These are phyloP conservation scores for Venustoraphidia nigricollis DNA, from an alignment of 2,888 invertebrate genomes.

Conservation along the genomic window DNA sequence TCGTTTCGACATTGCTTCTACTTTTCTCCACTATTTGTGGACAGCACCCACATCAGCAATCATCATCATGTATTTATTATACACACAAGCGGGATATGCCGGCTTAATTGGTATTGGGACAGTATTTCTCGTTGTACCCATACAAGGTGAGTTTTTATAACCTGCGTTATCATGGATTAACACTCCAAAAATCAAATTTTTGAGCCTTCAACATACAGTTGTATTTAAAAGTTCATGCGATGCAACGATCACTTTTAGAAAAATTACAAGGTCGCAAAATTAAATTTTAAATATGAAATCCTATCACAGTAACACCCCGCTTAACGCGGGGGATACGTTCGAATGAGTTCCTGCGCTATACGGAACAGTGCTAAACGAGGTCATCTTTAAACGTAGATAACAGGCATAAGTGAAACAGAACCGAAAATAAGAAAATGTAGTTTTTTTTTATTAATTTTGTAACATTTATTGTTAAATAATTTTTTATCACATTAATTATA, in stretches of 20 bases:
- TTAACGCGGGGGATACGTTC: no score
- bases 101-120: slow-evolving; percentile 64
- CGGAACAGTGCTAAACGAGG: no score
- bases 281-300: slow-evolving; percentile 3
- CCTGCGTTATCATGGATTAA: slow-evolving; percentile 19
- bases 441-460: no score
- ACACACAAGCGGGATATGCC: slow-evolving; percentile 54
- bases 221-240: no score
- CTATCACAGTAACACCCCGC: no score
- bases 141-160: slow-evolving; percentile 49
- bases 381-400: no score
- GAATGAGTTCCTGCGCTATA: no score
- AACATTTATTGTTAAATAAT: no score
- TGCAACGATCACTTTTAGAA: neutral
- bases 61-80: slow-evolving; percentile 65
- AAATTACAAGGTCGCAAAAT: slow-evolving; percentile 4
- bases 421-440: no score
- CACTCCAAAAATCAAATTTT: slow-evolving; percentile 19
- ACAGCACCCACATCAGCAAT: slow-evolving; percentile 52
- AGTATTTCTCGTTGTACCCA: slow-evolving; percentile 63
- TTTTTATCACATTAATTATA: no score
- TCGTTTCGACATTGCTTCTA: slow-evolving; percentile 73
- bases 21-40: slow-evolving; percentile 79
- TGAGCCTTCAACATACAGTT: no score
- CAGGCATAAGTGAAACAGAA: no score